phyloP scores from a whole-genome alignment of 30 jellyfish, hydroid and myxozoan genomes.

The Rhopilema esculentum region DNA sequence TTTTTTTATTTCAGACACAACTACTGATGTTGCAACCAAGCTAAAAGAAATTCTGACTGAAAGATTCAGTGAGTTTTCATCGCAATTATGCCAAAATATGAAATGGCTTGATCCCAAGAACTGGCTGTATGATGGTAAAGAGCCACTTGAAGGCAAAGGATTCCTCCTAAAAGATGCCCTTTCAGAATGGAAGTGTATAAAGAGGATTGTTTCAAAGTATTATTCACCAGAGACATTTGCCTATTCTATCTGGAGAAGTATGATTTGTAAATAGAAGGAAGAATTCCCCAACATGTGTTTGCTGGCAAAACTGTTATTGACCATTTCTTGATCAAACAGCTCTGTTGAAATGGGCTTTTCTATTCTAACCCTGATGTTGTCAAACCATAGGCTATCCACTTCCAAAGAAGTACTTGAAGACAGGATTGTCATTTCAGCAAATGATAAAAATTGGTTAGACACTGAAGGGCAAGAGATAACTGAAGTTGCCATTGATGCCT shows the following conservation, averaged over 20 bases:
- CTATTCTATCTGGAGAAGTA: too few species aligned
- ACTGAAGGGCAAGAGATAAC: slow-evolving; percentile 15
- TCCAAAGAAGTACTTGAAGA: slow-evolving; percentile 5
- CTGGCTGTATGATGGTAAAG: slow-evolving; percentile 10
- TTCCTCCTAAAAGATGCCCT: slow-evolving; percentile 1
- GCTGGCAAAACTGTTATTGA: too few species aligned
- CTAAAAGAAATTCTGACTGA: slow-evolving; percentile 8
- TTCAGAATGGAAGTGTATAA: slow-evolving; percentile 20
- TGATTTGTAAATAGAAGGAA: too few species aligned
- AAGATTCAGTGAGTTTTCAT: not conserved
- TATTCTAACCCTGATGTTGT: not conserved
- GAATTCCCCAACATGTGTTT: too few species aligned
- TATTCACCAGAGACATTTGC: not conserved
- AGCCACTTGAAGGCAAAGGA: slow-evolving; percentile 3
- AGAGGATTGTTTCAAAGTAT: slow-evolving; percentile 3
- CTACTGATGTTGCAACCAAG: slow-evolving; percentile 14
- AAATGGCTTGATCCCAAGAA: slow-evolving; percentile 24
- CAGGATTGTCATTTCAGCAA: not conserved
- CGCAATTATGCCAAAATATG: not conserved
- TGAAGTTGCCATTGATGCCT: slow-evolving; percentile 25
- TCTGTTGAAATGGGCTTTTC: not conserved
- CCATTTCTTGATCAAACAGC: too few species aligned
- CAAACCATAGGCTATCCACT: slow-evolving; percentile 17
- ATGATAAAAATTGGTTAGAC: not conserved
- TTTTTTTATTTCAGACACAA: slow-evolving; percentile 16